Evolutionary conservation across 2,797 vertebrate species (phyloP), one percentile per base, ranked within the genome.

Genomic region (Apogon talboti): DNA sequence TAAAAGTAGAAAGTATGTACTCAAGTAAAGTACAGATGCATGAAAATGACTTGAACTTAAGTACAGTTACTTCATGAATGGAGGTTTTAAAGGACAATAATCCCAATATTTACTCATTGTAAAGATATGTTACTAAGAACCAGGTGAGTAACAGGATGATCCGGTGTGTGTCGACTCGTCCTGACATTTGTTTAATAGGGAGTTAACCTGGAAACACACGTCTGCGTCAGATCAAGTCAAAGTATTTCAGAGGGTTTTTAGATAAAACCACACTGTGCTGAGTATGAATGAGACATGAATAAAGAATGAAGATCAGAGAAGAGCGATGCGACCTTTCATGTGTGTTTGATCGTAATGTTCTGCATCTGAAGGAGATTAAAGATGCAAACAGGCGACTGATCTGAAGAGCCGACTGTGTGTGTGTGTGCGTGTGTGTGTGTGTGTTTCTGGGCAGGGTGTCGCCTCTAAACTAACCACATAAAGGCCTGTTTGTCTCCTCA

Each of bases 401-500:
- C 48, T 4, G 61, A 67, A 38, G 38, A 57, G 41, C 30, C 50
- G 68, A 11, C 45, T 15, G 19, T 21, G 19, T 21, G 19, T 21
- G 19, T 21, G 19, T 21, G 19, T 21, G 15, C 13, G 14, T 18
- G 19, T 40, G 10, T 44, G 41, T 19, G 41, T n/a, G 19, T 56
- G 40, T 4, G 67, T 62, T 49, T 61, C 64, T 48, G 76, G 49
- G 15, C 66, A 35, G 61, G 35, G 46, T 21, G 72, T 71, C 13
- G 11, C 62, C 74, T 60, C 61, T 86, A 19, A 79, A 85, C 40
- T 1, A 6, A 24, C 71, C 76, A 81, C 83, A 90, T 74, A 89
- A 90, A 87, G 81, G 60, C 66, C 57, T 1, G 71, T 71, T 87
- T 91, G 86, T 89, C 62, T 74, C 45, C 38, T 57, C 2, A 14